Conservation (phyloP, 2,113 vertebrate species). For the Ameiurus melas region DNA sequence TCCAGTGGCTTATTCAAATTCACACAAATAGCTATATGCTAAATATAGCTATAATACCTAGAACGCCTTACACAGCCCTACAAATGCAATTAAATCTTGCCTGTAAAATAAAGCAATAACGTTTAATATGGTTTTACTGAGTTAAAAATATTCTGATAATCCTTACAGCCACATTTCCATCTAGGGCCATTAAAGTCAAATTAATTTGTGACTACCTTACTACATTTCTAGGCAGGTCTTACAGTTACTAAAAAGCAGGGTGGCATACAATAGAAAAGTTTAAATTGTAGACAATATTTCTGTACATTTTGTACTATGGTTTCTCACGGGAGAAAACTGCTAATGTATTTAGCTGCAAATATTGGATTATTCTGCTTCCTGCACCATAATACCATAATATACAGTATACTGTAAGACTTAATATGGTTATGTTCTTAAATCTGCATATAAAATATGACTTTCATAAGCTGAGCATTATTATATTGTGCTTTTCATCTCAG, state of each 20-base stretch:
- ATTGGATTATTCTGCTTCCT: slow-evolving; percentile 29
- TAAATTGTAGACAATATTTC: not conserved
- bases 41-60: not conserved
- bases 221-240: not conserved
- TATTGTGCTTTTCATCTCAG: slow-evolving; percentile 19
- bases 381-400: not conserved
- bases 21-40: not conserved
- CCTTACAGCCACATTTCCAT: not conserved
- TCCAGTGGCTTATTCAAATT: not conserved
- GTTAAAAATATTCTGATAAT: not conserved
- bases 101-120: not conserved
- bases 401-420: not conserved
- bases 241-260: not conserved
- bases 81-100: not conserved
- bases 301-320: not conserved
- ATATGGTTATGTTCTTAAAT: not conserved
- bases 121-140: not conserved
- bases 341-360: slow-evolving; percentile 28
- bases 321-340: slow-evolving; percentile 3
- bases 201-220: not conserved
- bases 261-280: not conserved
- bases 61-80: not conserved
- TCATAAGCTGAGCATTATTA: not conserved
- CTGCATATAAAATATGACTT: slow-evolving; percentile 22
- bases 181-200: not conserved